These are phyloP conservation scores for Thomomys bottae DNA, from an alignment of 2,113 vertebrate genomes.

Conservation along the genomic window DNA sequence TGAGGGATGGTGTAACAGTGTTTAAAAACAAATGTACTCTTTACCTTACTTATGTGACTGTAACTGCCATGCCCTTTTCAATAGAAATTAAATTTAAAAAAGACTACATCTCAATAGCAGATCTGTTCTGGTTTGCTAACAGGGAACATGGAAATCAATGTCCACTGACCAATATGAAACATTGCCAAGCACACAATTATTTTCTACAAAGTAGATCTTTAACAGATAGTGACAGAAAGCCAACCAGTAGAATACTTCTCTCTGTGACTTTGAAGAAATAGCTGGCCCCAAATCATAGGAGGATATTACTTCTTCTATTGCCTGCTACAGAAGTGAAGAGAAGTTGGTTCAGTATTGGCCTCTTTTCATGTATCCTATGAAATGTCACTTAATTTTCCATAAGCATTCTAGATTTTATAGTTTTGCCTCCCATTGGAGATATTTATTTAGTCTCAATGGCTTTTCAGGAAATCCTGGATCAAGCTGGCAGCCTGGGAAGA, in stretches of 20 bases:
- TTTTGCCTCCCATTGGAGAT: background rate
- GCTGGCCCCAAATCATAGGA: background rate
- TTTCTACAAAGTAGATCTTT: background rate
- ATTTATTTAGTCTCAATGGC: background rate
- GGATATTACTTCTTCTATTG: background rate
- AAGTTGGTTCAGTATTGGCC: background rate
- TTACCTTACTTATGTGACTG: no score
- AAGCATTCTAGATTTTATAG: background rate
- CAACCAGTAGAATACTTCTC: no score
- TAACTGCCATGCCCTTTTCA: no score
- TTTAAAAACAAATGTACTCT: no score
- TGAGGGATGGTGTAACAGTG: no score
- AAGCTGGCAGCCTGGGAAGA: conserved; percentile 49
- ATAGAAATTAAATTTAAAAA: no score
- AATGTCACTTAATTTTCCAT: background rate
- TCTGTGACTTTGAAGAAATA: background rate
- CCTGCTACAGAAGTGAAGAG: background rate
- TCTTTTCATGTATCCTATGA: background rate
- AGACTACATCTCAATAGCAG: background rate
- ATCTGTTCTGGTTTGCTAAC: background rate
- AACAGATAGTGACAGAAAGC: background rate
- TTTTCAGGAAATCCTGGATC: conserved; percentile 61
- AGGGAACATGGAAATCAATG: background rate
- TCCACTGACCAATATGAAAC: background rate
- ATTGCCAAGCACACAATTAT: no score